Evolutionary conservation across 2,888 invertebrate species (phyloP).

Genomic region (Diaperis boleti): DNA sequence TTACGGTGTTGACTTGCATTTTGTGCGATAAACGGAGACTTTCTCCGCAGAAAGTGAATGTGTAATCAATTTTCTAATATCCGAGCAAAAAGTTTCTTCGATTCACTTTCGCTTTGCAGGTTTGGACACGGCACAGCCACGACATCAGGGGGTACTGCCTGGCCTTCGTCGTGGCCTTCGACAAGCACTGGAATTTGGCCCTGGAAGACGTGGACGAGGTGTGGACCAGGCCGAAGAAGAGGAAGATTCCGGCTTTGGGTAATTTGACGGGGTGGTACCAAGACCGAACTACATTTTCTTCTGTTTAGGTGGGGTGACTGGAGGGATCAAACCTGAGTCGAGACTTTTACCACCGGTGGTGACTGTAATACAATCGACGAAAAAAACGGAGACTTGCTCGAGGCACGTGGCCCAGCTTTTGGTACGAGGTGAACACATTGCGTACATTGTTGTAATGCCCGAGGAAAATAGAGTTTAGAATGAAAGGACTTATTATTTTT

Average conservation of each 20-base stretch:
- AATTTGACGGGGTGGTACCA: too few relatives aligned
- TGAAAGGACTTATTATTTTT: too few relatives aligned
- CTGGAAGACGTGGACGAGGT: conserved; percentile 85
- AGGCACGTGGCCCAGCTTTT: conserved; percentile 77
- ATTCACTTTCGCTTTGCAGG: conserved; percentile 66
- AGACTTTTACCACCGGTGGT: conserved; percentile 67
- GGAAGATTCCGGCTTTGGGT: conserved; percentile 73
- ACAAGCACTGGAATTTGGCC: conserved; percentile 94
- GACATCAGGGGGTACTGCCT: conserved; percentile 82
- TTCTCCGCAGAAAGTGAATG: conserved; percentile 49
- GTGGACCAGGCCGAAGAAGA: conserved; percentile 76
- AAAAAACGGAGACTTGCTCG: conserved; percentile 76
- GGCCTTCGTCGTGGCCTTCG: conserved; percentile 87
- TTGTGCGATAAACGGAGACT: conserved; percentile 42
- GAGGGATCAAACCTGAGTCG: too few relatives aligned
- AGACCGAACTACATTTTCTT: too few relatives aligned
- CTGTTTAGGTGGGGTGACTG: too few relatives aligned
- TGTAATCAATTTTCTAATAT: conserved; percentile 47
- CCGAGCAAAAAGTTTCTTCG: conserved; percentile 39
- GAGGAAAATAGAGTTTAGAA: too few relatives aligned
- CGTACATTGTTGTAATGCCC: conserved; percentile 38
- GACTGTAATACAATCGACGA: conserved; percentile 70
- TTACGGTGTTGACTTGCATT: conserved; percentile 30
- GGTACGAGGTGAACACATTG: conserved; percentile 84
- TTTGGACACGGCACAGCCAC: conserved; percentile 79